phyloP scores from a whole-genome alignment of 2,797 vertebrate species.

The Epinephelus coioides region DNA sequence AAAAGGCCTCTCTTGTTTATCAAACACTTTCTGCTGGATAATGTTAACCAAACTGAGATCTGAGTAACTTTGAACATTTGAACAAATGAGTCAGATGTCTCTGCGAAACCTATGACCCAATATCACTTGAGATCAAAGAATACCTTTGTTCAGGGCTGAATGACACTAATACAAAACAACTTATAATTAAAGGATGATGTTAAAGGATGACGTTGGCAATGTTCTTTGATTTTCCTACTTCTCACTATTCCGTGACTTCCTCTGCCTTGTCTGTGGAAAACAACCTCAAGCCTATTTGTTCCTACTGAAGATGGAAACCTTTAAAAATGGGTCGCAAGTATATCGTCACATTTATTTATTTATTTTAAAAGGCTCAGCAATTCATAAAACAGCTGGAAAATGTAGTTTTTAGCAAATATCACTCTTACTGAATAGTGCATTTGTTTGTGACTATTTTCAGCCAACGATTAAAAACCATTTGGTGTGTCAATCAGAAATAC shows the following conservation, averaged over 20 bases:
- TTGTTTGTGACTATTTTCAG: not conserved
- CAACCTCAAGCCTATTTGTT: not conserved
- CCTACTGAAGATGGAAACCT: not conserved
- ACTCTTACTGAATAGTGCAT: not conserved
- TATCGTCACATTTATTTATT: not conserved
- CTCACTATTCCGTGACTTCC: no score
- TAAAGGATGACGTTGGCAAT: slow-evolving; percentile 21
- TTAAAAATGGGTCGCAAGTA: not conserved
- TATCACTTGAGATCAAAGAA: slow-evolving; percentile 9
- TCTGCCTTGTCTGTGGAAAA: not conserved
- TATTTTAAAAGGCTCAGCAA: not conserved
- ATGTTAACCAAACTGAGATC: slow-evolving; percentile 16
- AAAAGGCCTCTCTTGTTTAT: not conserved
- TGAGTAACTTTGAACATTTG: slow-evolving; percentile 11
- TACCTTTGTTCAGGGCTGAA: slow-evolving; percentile 7
- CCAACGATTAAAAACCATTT: not conserved
- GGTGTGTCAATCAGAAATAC: not conserved
- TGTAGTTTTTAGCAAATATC: not conserved
- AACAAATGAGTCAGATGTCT: slow-evolving; percentile 3
- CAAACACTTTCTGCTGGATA: not conserved
- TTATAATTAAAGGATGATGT: slow-evolving; percentile 22
- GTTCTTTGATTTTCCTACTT: slow-evolving; percentile 2
- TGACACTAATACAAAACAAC: slow-evolving; percentile 12
- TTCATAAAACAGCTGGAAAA: not conserved
- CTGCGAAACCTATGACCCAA: slow-evolving; percentile 7